A percentile compares a stretch with the other conserved stretches of the same genome.
Conservation (phyloP, 2,888 invertebrate genomes). For the Mesoligia furuncula region DNA sequence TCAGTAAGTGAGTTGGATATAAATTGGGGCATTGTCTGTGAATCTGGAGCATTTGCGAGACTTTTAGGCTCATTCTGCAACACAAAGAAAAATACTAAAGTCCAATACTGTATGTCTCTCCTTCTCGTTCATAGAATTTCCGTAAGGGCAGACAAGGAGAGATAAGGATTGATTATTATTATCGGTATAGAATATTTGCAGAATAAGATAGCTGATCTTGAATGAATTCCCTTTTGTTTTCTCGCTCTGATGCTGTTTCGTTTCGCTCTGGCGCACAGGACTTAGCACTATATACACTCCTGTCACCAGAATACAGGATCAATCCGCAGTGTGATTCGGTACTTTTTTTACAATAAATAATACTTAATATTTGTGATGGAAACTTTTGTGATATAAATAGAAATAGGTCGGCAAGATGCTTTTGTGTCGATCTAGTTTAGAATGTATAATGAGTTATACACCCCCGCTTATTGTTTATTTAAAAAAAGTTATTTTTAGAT, state of each 20-base stretch:
- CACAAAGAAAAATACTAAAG: conserved; percentile 74
- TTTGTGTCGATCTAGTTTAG: neutral
- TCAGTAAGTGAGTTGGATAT: conserved; percentile 90
- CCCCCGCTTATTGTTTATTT: conserved; percentile 1
- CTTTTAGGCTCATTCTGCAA: conserved; percentile 85
- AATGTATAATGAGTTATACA: conserved; percentile 2
- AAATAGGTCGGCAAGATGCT: neutral
- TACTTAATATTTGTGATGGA: conserved; percentile 29
- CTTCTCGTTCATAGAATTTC: conserved; percentile 64
- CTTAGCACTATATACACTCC: conserved; percentile 81
- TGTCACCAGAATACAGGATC: conserved; percentile 86
- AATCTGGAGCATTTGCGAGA: conserved; percentile 88
- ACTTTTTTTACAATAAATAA: conserved; percentile 62
- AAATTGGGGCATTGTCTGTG: conserved; percentile 90
- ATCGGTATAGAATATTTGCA: conserved; percentile 79
- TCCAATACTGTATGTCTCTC: conserved; percentile 69
- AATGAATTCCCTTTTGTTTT: conserved; percentile 87
- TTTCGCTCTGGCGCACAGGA: conserved; percentile 83
- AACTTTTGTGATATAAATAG: conserved; percentile 38
- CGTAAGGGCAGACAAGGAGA: conserved; percentile 72
- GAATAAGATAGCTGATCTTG: conserved; percentile 84
- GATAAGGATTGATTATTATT: conserved; percentile 79
- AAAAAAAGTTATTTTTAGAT: conserved; percentile 5
- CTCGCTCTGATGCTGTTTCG: conserved; percentile 80
- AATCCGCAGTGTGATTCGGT: conserved; percentile 84